Evolutionary conservation across 2,888 invertebrate genomes (phyloP).

Genomic region (Panopea generosa): DNA sequence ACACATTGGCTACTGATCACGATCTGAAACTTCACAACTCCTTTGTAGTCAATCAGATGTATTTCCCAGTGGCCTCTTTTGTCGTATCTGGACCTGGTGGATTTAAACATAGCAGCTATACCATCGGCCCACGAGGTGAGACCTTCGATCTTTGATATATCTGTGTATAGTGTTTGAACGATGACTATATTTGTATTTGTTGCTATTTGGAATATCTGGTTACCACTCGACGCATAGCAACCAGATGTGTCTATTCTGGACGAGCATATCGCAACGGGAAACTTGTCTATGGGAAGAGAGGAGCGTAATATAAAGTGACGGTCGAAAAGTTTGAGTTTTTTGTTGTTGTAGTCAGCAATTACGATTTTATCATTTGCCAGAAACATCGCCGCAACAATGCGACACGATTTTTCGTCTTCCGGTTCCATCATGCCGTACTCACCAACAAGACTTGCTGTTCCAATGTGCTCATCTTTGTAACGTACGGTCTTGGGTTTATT

Average conservation of each 20-base stretch:
- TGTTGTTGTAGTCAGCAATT: slow-evolving; percentile 36
- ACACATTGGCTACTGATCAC: slow-evolving; percentile 35
- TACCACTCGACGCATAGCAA: slow-evolving; percentile 44
- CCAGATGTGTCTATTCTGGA: slow-evolving; percentile 11
- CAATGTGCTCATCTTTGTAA: slow-evolving; percentile 33
- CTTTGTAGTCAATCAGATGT: slow-evolving; percentile 35
- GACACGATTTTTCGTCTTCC: slow-evolving; percentile 25
- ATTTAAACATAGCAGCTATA: slow-evolving; percentile 39
- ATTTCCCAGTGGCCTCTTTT: slow-evolving; percentile 51
- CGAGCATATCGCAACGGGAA: slow-evolving; percentile 43
- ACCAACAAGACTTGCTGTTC: slow-evolving; percentile 33
- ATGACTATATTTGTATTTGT: slow-evolving; percentile 9
- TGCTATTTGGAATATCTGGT: slow-evolving; percentile 15
- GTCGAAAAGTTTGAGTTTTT: slow-evolving; percentile 45
- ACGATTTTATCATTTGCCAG: slow-evolving; percentile 30
- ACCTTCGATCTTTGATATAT: slow-evolving; percentile 35
- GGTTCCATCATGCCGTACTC: slow-evolving; percentile 27
- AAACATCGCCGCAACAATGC: slow-evolving; percentile 33
- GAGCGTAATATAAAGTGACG: slow-evolving; percentile 16
- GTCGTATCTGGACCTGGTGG: slow-evolving; percentile 28
- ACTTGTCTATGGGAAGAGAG: slow-evolving; percentile 23
- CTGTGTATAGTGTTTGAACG: slow-evolving; percentile 23
- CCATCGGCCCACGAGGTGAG: slow-evolving; percentile 44
- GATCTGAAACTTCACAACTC: slow-evolving; percentile 37
- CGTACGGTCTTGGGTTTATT: slow-evolving; percentile 27